Evolutionary conservation across 2,113 vertebrate genomes (phyloP).

Genomic region (Albula glossodonta): DNA sequence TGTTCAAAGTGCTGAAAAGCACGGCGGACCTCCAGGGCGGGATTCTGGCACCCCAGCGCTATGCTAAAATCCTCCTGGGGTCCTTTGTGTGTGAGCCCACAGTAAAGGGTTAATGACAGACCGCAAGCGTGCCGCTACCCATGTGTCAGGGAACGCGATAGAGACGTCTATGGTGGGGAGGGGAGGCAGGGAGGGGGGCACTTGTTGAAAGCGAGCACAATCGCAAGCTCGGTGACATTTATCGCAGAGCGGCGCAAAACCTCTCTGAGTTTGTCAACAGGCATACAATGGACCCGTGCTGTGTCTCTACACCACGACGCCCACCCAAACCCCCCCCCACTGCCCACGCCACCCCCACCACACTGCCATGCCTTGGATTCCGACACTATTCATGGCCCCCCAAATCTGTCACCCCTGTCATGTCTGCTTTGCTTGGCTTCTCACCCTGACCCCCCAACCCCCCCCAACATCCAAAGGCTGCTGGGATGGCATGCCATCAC

Average conservation of each 20-base stretch:
- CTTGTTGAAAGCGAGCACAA: background rate
- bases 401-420: background rate
- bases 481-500: no score
- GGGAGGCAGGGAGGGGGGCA: background rate
- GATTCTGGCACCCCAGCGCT: no score
- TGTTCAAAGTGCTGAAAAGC: no score
- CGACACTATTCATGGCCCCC: background rate
- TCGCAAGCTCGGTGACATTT: background rate
- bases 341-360: no score
- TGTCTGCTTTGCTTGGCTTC: background rate
- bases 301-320: background rate
- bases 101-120: background rate
- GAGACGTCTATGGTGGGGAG: background rate
- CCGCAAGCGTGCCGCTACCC: background rate
- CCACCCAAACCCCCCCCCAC: background rate
- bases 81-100: background rate
- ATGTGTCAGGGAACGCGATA: background rate
- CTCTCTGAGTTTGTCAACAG: background rate
- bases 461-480: no score
- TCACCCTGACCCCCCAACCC: background rate
- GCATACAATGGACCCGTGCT: constrained; percentile 8
- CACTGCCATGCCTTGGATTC: background rate
- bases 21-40: no score
- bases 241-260: background rate
- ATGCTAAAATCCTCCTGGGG: background rate